Evolutionary conservation across 2,797 vertebrate genomes (phyloP), one percentile per base, ranked within the genome.

Genomic region (Gymnocypris eckloni): DNA sequence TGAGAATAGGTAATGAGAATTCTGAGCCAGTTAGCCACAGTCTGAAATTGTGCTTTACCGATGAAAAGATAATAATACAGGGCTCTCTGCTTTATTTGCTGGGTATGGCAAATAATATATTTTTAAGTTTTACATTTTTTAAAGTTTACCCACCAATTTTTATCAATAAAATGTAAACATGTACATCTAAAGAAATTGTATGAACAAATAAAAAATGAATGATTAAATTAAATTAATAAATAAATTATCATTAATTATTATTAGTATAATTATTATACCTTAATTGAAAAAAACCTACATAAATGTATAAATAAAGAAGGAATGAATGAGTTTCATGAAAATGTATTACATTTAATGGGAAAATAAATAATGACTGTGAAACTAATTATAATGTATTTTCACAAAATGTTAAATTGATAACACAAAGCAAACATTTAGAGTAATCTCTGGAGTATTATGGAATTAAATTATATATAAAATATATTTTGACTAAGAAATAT

Each of bases 1-100:
- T 88, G 79, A 56, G 87, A 88, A 85, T 80, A 75, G 87, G 87
- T 67, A 81, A 50, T 72, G 33, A 69, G 61, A 73, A 90, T 75
- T 50, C 52, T 61, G 64, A 43, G 66, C 50, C 45, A 88, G 52
- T 82, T 48, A 0, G 67, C 56, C 16, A 39, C 52, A 71, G 85
- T 79, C 84, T 90, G 72, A 88, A 89, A 87, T 82, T 72, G 89
- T 88, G 11, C 37, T 77, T 48, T 50, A 69, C 22, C 43, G 13
- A 28, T 9, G 11, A 50, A 22, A 71, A 12, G 22, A 82, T 41
- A 18, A 61, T 16, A 70, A 15, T 28, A 39, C 37, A 8, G 18
- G n/a, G 18, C 22, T 67, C 12, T 25, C 11, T 25, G 8, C 11
- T 15, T 56, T n/a, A 37, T 64, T 9, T 61, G 9, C 3, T 48